Evolutionary conservation across 2,888 invertebrate genomes (phyloP).

Genomic region (Drosophila prostipennis): DNA sequence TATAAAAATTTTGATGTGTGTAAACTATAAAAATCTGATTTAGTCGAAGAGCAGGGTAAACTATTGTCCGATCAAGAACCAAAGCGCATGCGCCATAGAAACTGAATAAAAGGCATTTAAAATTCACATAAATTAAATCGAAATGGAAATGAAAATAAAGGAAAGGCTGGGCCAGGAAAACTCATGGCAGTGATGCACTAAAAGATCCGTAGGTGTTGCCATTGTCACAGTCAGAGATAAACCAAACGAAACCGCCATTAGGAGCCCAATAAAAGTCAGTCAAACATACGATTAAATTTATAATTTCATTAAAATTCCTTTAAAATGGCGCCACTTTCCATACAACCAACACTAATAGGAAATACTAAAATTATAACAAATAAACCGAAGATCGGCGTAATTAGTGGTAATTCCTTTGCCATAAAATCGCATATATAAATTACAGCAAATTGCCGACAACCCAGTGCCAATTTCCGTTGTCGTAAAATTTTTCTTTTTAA

Average conservation of each 20-base stretch:
- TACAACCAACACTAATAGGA: not conserved
- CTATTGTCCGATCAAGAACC: constrained; percentile 43
- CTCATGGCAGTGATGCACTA: constrained; percentile 25
- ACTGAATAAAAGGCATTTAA: constrained; percentile 35
- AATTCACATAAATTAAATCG: constrained; percentile 64
- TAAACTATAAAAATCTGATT: constrained; percentile 56
- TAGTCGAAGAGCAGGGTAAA: constrained; percentile 34
- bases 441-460: constrained; percentile 14
- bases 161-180: constrained; percentile 20
- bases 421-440: constrained; percentile 25
- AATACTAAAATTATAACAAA: constrained; percentile 5
- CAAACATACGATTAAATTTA: constrained; percentile 50
- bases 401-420: constrained; percentile 1
- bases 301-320: constrained; percentile 65
- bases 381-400: constrained; percentile 1
- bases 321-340: constrained; percentile 60
- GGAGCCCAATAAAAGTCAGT: constrained; percentile 54
- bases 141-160: constrained; percentile 44
- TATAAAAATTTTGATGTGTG: constrained; percentile 50
- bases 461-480: constrained; percentile 10
- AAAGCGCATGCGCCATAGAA: constrained; percentile 68
- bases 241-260: constrained; percentile 3
- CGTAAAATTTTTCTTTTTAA: constrained; percentile 31
- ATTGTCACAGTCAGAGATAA: constrained; percentile 49
- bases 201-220: constrained; percentile 67